Conservation (phyloP, 1,140 invertebrate species). For the Ostrea denselamellosa region DNA sequence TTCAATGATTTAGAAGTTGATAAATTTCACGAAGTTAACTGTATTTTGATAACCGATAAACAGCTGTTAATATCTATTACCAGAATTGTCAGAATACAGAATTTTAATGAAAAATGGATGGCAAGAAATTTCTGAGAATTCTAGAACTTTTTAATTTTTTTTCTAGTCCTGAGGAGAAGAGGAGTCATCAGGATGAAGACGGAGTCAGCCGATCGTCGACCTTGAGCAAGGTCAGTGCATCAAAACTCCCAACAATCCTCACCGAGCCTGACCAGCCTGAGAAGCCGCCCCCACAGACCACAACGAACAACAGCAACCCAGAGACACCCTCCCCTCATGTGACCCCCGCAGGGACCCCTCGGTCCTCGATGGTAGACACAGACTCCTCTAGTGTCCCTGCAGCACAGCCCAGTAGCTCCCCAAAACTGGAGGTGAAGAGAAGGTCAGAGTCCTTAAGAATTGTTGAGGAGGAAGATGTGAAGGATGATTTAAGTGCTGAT, state of each 20-base stretch:
- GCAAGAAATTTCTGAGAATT: background rate
- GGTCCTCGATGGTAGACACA: conserved; percentile 44
- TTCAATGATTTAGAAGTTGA: no score
- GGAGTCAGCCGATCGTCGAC: conserved; percentile 53
- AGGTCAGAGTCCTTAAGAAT: conserved; percentile 5
- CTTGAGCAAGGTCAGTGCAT: conserved; percentile 62
- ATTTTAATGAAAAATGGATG: background rate
- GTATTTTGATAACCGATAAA: no score
- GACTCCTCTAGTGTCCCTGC: conserved; percentile 48
- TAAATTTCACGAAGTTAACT: no score
- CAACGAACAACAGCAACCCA: conserved; percentile 63
- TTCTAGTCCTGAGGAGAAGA: conserved; percentile 67
- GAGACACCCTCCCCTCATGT: conserved; percentile 54
- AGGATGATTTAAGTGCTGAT: conserved; percentile 74
- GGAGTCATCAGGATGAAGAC: conserved; percentile 58
- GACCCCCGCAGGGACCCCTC: conserved; percentile 43
- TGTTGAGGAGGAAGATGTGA: conserved; percentile 53
- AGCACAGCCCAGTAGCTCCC: background rate
- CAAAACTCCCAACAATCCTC: conserved; percentile 41
- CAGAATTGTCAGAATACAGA: no score
- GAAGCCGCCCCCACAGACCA: conserved; percentile 73
- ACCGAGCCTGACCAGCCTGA: conserved; percentile 62
- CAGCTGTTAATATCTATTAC: no score
- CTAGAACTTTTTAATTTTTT: conserved; percentile 32
- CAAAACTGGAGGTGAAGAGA: conserved; percentile 11